A percentile compares a stretch with the other conserved stretches of the same genome.
Conservation (phyloP, 2,888 invertebrate species). For the Cabera pusaria region DNA sequence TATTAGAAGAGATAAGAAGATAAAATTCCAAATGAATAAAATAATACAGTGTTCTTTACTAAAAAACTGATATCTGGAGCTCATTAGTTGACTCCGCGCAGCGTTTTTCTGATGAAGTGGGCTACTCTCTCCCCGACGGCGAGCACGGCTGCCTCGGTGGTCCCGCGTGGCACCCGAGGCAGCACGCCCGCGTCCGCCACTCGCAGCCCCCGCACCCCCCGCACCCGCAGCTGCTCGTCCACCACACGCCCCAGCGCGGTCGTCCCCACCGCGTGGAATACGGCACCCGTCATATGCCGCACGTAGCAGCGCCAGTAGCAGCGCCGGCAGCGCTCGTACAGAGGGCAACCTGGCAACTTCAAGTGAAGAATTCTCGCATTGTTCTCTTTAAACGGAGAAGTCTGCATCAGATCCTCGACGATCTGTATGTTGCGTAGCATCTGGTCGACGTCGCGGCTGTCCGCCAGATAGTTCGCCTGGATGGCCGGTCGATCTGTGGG, state of each 20-base stretch:
- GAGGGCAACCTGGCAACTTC: conserved; percentile 45
- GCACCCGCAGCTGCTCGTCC: conserved; percentile 51
- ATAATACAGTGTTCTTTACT: no score
- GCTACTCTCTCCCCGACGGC: conserved; percentile 57
- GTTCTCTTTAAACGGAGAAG: conserved; percentile 31
- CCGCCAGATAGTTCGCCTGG: conserved; percentile 50
- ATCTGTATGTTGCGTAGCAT: conserved; percentile 47
- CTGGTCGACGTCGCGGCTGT: conserved; percentile 47
- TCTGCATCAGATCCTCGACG: conserved; percentile 44
- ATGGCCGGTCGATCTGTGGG: conserved; percentile 46
- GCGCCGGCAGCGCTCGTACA: conserved; percentile 11
- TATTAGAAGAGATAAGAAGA: no score
- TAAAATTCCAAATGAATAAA: no score
- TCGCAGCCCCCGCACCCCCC: conserved; percentile 44
- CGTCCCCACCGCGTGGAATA: conserved; percentile 57
- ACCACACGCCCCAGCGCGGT: conserved; percentile 49
- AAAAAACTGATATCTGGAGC: no score
- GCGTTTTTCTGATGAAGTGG: conserved; percentile 37
- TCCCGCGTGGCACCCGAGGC: conserved; percentile 47
- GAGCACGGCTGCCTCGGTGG: conserved; percentile 53
- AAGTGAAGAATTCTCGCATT: conserved; percentile 43
- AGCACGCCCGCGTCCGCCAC: conserved; percentile 52
- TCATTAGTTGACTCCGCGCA: background rate
- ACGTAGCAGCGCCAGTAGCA: conserved; percentile 60
- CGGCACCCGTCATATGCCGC: conserved; percentile 54